phyloP scores from a whole-genome alignment of 2,888 invertebrate species.

The Philaethria dido region DNA sequence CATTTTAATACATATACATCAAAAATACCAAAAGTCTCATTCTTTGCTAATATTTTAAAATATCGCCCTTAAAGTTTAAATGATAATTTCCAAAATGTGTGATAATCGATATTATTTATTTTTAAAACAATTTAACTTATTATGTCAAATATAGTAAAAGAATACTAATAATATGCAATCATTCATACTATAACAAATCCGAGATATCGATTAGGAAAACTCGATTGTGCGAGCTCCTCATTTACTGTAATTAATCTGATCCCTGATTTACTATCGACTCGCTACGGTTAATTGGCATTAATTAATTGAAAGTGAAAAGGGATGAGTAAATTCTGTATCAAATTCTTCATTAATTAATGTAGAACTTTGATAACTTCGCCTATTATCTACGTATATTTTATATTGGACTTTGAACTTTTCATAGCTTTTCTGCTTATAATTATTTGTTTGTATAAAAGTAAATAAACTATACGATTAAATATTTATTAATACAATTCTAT shows the following conservation, averaged over 20 bases:
- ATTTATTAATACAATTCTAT: no score
- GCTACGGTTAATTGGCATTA: constrained; percentile 43
- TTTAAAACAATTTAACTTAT: no score
- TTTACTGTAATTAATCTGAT: constrained; percentile 55
- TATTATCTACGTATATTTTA: constrained; percentile 2
- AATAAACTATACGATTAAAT: no score
- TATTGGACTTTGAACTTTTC: neutral
- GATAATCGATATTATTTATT: no score
- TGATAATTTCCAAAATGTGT: no score
- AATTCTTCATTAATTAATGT: constrained; percentile 34
- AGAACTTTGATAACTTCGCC: constrained; percentile 22
- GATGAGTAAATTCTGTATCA: constrained; percentile 38
- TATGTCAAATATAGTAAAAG: neutral
- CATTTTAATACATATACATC: no score
- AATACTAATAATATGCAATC: neutral
- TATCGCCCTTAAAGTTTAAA: no score
- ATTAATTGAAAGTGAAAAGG: constrained; percentile 44
- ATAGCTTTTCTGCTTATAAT: no score
- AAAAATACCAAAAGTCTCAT: no score
- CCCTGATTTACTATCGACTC: constrained; percentile 44
- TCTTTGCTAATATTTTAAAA: no score
- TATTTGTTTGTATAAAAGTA: no score
- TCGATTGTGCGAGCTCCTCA: constrained; percentile 45
- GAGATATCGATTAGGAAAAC: constrained; percentile 51
- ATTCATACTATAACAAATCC: constrained; percentile 53